These are phyloP conservation scores for Natator depressus DNA, from an alignment of 2,113 vertebrate species.

Conservation along the genomic window DNA sequence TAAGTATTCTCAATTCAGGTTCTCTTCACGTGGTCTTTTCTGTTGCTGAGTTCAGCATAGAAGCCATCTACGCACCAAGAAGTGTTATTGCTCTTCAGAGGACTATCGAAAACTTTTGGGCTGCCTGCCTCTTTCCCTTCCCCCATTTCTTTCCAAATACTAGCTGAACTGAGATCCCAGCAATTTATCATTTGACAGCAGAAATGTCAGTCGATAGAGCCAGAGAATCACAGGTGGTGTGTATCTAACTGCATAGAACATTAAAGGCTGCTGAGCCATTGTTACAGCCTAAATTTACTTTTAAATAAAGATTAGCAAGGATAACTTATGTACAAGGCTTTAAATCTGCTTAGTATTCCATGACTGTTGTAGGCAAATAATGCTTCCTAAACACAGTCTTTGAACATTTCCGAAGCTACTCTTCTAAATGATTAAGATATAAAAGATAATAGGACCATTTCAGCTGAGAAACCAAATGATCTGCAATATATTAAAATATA, in stretches of 20 bases:
- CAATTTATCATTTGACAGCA: background rate
- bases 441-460: constrained; percentile 34
- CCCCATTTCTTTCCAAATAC: background rate
- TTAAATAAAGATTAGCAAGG: constrained; percentile 66
- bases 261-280: constrained; percentile 41
- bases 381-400: constrained; percentile 51
- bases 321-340: constrained; percentile 40
- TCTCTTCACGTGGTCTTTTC: background rate
- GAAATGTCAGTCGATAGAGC: background rate
- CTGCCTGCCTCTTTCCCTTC: background rate
- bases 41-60: background rate
- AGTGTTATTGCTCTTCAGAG: background rate
- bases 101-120: background rate
- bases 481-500: background rate
- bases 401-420: background rate
- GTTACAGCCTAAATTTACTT: constrained; percentile 52
- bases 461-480: constrained; percentile 1
- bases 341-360: constrained; percentile 67
- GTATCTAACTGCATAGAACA: background rate
- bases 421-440: constrained; percentile 37
- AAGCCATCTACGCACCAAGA: accelerated
- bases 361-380: constrained; percentile 39
- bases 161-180: constrained; percentile 22
- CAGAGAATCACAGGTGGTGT: background rate
- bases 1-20: background rate